A percentile compares a stretch with the other conserved stretches of the same genome.
Evolutionary conservation across 1,140 invertebrate genomes (phyloP).

Genomic region (Zaprionus tsacasi): DNA sequence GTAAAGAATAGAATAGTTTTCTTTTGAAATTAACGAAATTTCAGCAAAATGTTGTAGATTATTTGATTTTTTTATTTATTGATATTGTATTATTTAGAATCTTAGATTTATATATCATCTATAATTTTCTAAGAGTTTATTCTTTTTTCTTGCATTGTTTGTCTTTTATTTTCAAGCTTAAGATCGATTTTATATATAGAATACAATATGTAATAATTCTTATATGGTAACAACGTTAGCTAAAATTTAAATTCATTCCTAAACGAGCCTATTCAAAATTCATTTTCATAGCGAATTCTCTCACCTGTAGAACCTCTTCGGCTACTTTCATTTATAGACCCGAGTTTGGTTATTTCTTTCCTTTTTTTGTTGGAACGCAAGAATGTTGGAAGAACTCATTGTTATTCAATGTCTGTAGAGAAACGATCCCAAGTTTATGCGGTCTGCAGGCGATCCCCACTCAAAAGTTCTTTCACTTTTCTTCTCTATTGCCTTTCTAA

Average conservation of each 20-base stretch:
- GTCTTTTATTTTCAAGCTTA: no score
- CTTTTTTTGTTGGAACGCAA: constrained; percentile 4
- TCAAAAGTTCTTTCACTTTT: constrained; percentile 65
- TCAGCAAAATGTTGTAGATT: no score
- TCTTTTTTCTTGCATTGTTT: no score
- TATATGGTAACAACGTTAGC: no score
- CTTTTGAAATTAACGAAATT: not conserved
- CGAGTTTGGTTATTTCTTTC: constrained; percentile 7
- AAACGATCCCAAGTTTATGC: not conserved
- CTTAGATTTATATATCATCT: no score
- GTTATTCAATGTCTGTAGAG: constrained; percentile 32
- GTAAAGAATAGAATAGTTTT: no score
- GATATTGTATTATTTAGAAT: no score
- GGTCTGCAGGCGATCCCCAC: not conserved
- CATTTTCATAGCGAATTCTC: not conserved
- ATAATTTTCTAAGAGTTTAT: no score
- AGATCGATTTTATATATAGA: no score
- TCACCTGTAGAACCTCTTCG: no score
- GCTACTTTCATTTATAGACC: constrained; percentile 11
- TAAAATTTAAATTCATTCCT: not conserved
- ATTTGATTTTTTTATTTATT: not conserved
- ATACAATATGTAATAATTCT: not conserved
- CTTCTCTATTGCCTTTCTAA: constrained; percentile 68
- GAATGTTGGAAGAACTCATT: constrained; percentile 19
- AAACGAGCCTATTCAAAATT: not conserved